Evolutionary conservation across 2,888 invertebrate species (phyloP).

Genomic region (Agrotis clavis): DNA sequence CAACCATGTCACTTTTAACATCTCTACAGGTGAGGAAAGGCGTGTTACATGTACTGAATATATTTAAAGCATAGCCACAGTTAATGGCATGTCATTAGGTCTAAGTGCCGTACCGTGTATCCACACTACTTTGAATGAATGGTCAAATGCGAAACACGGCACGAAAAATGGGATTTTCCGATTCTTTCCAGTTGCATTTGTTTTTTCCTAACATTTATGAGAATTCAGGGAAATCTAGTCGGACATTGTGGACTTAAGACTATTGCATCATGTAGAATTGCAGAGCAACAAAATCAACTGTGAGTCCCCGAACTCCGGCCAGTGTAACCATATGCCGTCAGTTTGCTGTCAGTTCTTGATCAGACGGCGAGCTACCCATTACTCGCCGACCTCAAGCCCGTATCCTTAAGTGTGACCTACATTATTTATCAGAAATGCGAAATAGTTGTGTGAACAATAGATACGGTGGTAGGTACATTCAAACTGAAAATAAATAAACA

Average conservation of each 20-base stretch:
- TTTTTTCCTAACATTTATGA: slow-evolving; percentile 6
- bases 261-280: no score
- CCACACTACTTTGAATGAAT: slow-evolving; percentile 53
- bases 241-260: slow-evolving; percentile 2
- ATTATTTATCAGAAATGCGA: no score
- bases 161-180: slow-evolving; percentile 18
- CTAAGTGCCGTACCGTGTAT: slow-evolving; percentile 66
- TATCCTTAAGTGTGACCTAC: no score
- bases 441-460: neutral
- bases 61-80: slow-evolving; percentile 58
- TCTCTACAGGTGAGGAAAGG: slow-evolving; percentile 49
- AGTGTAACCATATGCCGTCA: no score
- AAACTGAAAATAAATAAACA: slow-evolving; percentile 15
- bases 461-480: neutral
- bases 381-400: no score
- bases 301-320: no score
- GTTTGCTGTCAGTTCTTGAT: no score
- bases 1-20: slow-evolving; percentile 32
- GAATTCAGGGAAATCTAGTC: neutral
- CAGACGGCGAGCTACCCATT: no score
- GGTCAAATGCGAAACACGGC: slow-evolving; percentile 47
- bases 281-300: no score
- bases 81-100: slow-evolving; percentile 64
- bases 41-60: slow-evolving; percentile 51
- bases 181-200: slow-evolving; percentile 30